Conservation (phyloP, 2,113 vertebrate species). For the Carlito syrichta region DNA sequence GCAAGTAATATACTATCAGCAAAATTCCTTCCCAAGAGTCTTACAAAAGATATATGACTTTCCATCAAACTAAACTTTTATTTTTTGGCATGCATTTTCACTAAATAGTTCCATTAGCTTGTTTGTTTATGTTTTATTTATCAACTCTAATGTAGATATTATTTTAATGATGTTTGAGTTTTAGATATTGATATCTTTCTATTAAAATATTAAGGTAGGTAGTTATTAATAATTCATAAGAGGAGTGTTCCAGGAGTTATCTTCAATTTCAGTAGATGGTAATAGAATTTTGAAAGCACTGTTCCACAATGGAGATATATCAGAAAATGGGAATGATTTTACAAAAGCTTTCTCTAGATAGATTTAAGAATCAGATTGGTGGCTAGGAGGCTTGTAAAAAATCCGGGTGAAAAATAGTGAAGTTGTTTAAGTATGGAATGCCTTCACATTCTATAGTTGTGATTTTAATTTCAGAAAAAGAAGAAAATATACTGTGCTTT, state of each 20-base stretch:
- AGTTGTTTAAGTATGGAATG: too few relatives aligned
- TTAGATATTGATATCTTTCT: slow-evolving; percentile 28
- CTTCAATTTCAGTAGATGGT: background rate
- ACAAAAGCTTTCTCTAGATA: background rate
- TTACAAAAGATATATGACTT: background rate
- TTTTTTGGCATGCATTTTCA: slow-evolving; percentile 16
- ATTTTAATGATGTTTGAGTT: slow-evolving; percentile 35
- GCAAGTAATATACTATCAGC: background rate
- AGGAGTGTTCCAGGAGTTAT: background rate
- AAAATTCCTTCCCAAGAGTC: background rate
- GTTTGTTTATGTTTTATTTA: slow-evolving; percentile 64
- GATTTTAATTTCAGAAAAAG: slow-evolving; percentile 3
- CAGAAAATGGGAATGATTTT: background rate
- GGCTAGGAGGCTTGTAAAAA: background rate
- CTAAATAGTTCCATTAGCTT: slow-evolving; percentile 29
- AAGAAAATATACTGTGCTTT: background rate
- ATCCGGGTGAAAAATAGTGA: background rate
- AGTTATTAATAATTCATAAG: slow-evolving; percentile 53
- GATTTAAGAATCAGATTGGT: background rate
- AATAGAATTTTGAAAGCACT: background rate
- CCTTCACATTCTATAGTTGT: background rate
- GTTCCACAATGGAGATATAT: background rate
- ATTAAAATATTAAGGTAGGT: slow-evolving; percentile 50
- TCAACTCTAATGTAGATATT: slow-evolving; percentile 35
- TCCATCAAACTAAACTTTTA: background rate